These are phyloP conservation scores for Drosophila antonietae DNA, from an alignment of 2,888 invertebrate species.

Conservation along the genomic window DNA sequence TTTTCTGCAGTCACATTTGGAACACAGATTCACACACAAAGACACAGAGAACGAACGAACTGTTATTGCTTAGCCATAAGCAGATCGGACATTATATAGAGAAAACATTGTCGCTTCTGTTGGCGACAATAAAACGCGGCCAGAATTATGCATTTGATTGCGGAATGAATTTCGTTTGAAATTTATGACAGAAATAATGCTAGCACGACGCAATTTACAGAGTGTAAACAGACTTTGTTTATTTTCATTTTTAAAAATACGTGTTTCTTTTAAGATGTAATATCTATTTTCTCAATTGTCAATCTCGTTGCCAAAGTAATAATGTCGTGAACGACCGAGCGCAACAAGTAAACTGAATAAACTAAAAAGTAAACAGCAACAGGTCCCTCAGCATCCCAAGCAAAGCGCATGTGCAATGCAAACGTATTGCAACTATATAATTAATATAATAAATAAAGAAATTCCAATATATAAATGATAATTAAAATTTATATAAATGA, in stretches of 20 bases:
- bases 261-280: slow-evolving; percentile 3
- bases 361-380: slow-evolving; percentile 38
- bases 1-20: slow-evolving; percentile 3
- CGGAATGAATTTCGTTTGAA: slow-evolving; percentile 21
- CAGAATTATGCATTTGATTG: slow-evolving; percentile 32
- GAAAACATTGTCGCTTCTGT: slow-evolving; percentile 18
- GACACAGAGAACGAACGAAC: background rate
- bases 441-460: background rate
- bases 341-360: slow-evolving; percentile 62
- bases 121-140: slow-evolving; percentile 21
- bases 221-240: slow-evolving; percentile 37
- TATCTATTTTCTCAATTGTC: background rate
- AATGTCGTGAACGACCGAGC: slow-evolving; percentile 50
- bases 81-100: slow-evolving; percentile 19
- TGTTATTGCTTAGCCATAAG: slow-evolving; percentile 25
- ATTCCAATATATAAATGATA: background rate
- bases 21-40: background rate
- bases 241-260: slow-evolving; percentile 11
- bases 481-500: no score
- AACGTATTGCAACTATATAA: background rate
- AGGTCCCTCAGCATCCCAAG: slow-evolving; percentile 88
- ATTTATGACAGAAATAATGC: slow-evolving; percentile 14
- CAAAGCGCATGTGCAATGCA: slow-evolving; percentile 52
- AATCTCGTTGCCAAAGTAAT: slow-evolving; percentile 17
- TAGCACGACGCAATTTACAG: no score